phyloP scores from a whole-genome alignment of 2,888 invertebrate species.

The Congeria kusceri region DNA sequence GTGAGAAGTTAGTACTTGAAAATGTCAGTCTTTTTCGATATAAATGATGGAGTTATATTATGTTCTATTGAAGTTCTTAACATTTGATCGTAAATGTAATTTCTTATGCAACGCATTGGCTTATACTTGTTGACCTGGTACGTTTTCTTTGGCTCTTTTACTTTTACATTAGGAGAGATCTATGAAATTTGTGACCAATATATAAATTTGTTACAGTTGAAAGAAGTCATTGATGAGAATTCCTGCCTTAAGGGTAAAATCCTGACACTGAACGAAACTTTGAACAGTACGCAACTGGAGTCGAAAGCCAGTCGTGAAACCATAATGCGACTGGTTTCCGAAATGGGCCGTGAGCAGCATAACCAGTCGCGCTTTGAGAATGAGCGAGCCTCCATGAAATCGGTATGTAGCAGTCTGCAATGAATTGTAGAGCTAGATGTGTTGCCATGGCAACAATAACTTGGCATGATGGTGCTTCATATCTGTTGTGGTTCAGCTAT shows the following conservation, averaged over 20 bases:
- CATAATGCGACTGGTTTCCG: slow-evolving; percentile 84
- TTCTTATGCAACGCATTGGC: background rate
- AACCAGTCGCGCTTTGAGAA: slow-evolving; percentile 73
- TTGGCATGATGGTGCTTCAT: no score
- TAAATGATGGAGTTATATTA: no score
- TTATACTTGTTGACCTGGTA: background rate
- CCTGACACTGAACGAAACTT: slow-evolving; percentile 81
- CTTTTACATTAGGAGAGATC: background rate
- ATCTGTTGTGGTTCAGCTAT: no score
- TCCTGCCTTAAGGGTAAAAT: slow-evolving; percentile 83
- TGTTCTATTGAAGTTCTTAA: no score
- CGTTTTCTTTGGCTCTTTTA: background rate
- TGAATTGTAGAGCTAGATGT: no score
- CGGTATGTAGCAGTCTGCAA: slow-evolving; percentile 69
- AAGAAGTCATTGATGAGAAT: slow-evolving; percentile 82
- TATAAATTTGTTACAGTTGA: slow-evolving; percentile 70
- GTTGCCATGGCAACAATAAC: no score
- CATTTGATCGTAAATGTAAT: background rate
- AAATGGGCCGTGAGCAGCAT: slow-evolving; percentile 80
- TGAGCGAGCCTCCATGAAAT: slow-evolving; percentile 79
- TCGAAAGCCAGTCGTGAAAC: slow-evolving; percentile 85
- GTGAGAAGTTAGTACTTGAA: no score
- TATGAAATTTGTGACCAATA: background rate
- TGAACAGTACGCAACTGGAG: slow-evolving; percentile 82
- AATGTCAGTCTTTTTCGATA: no score